A percentile compares a stretch with the other conserved stretches of the same genome.
These are phyloP conservation scores for Aphis craccivora DNA, from an alignment of 1,140 invertebrate species.

Conservation along the genomic window DNA sequence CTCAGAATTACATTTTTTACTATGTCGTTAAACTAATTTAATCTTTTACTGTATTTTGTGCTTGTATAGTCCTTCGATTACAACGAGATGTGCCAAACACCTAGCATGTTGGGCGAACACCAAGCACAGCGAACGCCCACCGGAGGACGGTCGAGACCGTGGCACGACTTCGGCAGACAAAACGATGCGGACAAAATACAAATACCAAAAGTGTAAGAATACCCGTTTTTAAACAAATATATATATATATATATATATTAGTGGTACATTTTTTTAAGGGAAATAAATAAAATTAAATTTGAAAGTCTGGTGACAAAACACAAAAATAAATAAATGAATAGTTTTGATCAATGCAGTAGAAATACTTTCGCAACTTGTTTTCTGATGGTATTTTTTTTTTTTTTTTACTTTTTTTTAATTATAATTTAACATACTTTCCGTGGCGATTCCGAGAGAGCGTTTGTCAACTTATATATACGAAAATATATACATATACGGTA, in stretches of 20 bases:
- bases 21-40: neutral
- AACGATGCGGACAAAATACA: constrained; percentile 95
- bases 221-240: neutral
- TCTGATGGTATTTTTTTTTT: neutral
- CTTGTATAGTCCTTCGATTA: constrained; percentile 83
- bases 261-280: neutral
- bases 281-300: constrained; percentile 15
- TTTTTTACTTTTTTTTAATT: neutral
- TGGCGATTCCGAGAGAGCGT: neutral
- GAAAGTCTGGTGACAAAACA: constrained; percentile 22
- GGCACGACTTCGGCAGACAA: constrained; percentile 91
- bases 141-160: constrained; percentile 76
- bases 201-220: constrained; percentile 96
- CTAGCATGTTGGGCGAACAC: constrained; percentile 64
- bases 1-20: neutral
- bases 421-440: constrained; percentile 33
- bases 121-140: constrained; percentile 60
- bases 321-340: neutral
- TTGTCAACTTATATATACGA: constrained; percentile 3
- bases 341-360: neutral
- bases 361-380: constrained; percentile 45
- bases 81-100: constrained; percentile 79
- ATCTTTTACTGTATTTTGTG: neutral
- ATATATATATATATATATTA: too few species aligned
- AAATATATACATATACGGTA: neutral